phyloP scores from a whole-genome alignment of 2,113 vertebrate genomes.

The Rhadina sibilatrix region DNA sequence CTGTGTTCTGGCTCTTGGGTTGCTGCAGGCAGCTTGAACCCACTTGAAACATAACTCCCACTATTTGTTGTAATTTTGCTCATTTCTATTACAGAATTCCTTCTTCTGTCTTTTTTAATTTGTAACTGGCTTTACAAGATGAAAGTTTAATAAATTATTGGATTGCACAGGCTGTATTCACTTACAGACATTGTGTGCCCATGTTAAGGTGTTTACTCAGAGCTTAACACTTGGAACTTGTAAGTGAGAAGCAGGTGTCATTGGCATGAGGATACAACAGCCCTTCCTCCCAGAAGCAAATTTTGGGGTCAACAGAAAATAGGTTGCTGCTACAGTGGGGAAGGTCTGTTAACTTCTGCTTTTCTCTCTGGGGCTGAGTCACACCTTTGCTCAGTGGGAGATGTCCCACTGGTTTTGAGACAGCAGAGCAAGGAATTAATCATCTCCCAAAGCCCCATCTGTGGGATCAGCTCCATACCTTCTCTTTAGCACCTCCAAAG shows the following conservation, averaged over 20 bases:
- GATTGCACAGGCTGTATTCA: constrained; percentile 53
- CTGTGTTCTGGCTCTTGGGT: constrained; percentile 72
- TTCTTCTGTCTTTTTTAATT: constrained; percentile 78
- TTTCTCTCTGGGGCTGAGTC: background rate
- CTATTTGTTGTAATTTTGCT: constrained; percentile 73
- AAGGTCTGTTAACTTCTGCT: background rate
- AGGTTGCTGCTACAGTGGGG: background rate
- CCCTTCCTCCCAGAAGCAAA: background rate
- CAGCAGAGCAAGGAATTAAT: background rate
- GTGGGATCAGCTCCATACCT: background rate
- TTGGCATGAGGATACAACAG: accelerated
- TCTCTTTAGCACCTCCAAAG: background rate
- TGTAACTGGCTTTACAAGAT: constrained; percentile 89
- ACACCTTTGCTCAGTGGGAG: background rate
- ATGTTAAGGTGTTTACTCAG: accelerated
- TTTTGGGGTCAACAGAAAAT: background rate
- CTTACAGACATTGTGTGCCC: background rate
- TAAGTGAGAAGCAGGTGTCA: background rate
- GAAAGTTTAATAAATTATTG: constrained; percentile 94
- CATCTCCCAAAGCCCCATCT: accelerated
- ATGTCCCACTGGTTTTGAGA: background rate
- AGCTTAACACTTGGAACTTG: accelerated
- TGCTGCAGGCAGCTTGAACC: constrained; percentile 86
- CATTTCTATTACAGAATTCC: constrained; percentile 75
- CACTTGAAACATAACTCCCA: constrained; percentile 73